Evolutionary conservation across 2,888 invertebrate species (phyloP).

Genomic region (Melikaiella ostensackeni): DNA sequence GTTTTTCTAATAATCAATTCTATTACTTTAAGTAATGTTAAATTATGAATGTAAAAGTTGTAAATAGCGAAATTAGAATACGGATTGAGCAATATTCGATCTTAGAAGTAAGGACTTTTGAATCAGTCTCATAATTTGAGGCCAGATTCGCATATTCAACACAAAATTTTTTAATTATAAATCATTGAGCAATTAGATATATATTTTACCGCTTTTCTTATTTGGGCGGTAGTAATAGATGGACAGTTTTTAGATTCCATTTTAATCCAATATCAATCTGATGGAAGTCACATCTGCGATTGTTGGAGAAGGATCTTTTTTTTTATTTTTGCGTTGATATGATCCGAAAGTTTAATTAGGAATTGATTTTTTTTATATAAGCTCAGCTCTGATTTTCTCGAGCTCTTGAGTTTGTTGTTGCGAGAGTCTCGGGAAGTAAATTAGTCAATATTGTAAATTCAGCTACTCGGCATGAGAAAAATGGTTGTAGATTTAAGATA

Average conservation of each 20-base stretch:
- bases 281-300: not conserved
- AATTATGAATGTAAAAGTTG: no score
- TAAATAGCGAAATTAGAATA: no score
- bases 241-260: constrained; percentile 3
- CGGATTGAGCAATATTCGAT: no score
- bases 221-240: not conserved
- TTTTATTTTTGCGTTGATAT: not conserved
- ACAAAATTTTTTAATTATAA: not conserved
- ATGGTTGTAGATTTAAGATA: constrained; percentile 3
- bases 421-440: constrained; percentile 26
- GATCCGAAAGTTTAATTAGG: not conserved
- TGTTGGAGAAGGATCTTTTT: not conserved
- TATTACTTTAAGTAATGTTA: no score
- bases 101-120: no score
- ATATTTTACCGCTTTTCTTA: not conserved
- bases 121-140: no score
- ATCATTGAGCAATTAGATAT: not conserved
- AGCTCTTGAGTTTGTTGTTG: constrained; percentile 2
- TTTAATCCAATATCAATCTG: not conserved
- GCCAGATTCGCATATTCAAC: not conserved
- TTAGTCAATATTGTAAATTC: constrained; percentile 34
- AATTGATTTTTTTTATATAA: not conserved
- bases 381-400: constrained; percentile 21
- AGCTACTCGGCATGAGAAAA: not conserved
- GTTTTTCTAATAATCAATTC: no score